Evolutionary conservation across 2,888 invertebrate species (phyloP).

Genomic region (Oxyscelio sp.): DNA sequence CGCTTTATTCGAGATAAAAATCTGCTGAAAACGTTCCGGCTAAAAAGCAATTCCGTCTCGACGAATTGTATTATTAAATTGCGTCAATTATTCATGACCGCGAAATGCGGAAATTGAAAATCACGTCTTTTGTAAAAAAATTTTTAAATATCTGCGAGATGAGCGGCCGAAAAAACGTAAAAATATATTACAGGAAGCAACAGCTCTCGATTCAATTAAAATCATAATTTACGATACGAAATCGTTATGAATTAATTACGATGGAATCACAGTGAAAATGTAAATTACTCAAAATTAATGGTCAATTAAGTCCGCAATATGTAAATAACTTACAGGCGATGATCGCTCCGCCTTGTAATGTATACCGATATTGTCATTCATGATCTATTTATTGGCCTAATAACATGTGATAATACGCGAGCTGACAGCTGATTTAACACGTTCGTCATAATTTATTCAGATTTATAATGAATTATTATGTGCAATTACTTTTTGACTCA

Average conservation of each 20-base stretch:
- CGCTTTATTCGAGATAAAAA: conserved; percentile 19
- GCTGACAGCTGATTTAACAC: conserved; percentile 40
- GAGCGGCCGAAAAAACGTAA: background rate
- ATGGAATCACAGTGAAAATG: conserved; percentile 58
- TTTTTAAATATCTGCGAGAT: too few species aligned
- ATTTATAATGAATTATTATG: conserved; percentile 57
- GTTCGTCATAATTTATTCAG: conserved; percentile 37
- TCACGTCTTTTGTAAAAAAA: background rate
- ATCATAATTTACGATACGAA: conserved; percentile 46
- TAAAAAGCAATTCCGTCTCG: background rate
- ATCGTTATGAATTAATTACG: conserved; percentile 67
- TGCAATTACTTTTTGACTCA: conserved; percentile 19
- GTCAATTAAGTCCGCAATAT: conserved; percentile 71
- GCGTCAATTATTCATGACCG: background rate
- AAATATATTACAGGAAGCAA: background rate
- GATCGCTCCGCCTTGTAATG: conserved; percentile 64
- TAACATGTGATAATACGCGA: conserved; percentile 61
- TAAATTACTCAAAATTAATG: conserved; percentile 72
- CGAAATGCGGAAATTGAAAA: background rate
- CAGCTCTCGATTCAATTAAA: conserved; percentile 46
- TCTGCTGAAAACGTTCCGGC: background rate
- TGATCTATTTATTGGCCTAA: conserved; percentile 67
- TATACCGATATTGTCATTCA: conserved; percentile 68
- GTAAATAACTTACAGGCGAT: conserved; percentile 65
- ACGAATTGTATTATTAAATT: background rate